phyloP scores from a whole-genome alignment of 2,113 vertebrate genomes.

The Nestor notabilis region DNA sequence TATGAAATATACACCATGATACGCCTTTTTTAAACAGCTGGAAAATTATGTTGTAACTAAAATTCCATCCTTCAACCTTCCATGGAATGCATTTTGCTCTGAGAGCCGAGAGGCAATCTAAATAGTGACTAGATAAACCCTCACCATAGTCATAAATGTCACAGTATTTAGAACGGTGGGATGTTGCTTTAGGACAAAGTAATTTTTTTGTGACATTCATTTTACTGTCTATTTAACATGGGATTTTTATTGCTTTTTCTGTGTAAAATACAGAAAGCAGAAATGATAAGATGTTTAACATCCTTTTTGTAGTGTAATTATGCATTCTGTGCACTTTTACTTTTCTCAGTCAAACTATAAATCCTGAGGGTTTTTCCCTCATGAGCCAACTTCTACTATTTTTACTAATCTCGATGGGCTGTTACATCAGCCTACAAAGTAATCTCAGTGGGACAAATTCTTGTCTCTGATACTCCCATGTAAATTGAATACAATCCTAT shows the following conservation, averaged over 20 bases:
- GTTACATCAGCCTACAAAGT: background rate
- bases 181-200: background rate
- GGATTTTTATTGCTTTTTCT: background rate
- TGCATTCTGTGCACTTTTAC: background rate
- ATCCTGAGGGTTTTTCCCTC: background rate
- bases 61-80: slow-evolving; percentile 51
- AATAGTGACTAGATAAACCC: background rate
- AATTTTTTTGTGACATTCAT: background rate
- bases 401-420: background rate
- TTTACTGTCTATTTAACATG: background rate
- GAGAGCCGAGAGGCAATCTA: background rate
- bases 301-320: background rate
- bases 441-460: background rate
- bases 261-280: background rate
- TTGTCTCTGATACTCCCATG: background rate
- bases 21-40: slow-evolving; percentile 31
- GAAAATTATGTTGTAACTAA: slow-evolving; percentile 57
- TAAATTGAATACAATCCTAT: background rate
- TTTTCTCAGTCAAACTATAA: background rate
- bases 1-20: slow-evolving; percentile 45
- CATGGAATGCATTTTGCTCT: slow-evolving; percentile 43
- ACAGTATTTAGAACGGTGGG: background rate
- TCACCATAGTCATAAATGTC: background rate
- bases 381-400: background rate
- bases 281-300: background rate